Percentiles rank a stretch among this genome's conserved stretches.
phyloP scores from a whole-genome alignment of 2,888 invertebrate genomes.

The Opisthograptis luteolata region DNA sequence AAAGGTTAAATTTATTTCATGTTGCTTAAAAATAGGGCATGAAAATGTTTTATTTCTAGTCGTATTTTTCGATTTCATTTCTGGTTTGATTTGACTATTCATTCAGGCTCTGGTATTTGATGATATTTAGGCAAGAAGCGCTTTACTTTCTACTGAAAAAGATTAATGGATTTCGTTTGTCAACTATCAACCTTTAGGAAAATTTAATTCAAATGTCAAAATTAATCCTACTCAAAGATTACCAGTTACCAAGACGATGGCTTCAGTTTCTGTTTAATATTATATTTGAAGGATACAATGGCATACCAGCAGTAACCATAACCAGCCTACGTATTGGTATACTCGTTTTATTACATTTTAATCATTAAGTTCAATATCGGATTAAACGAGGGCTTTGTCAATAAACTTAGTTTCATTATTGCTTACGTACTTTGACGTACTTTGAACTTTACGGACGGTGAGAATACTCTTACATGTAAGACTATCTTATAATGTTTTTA shows the following conservation, averaged over 20 bases:
- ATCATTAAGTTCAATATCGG: neutral
- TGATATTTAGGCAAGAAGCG: neutral
- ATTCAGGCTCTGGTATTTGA: neutral
- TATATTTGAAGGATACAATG: neutral
- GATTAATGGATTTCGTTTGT: neutral
- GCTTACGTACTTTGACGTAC: neutral
- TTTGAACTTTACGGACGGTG: conserved; percentile 11
- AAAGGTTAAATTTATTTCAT: neutral
- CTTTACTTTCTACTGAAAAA: neutral
- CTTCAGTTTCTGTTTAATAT: conserved; percentile 4
- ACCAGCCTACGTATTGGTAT: neutral
- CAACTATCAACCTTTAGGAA: too few relatives aligned
- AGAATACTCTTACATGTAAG: conserved; percentile 1
- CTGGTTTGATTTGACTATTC: too few relatives aligned
- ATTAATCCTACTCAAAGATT: conserved; percentile 2
- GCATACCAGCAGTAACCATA: neutral
- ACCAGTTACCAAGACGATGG: conserved; percentile 1
- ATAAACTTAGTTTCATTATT: conserved; percentile 2
- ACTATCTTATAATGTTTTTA: neutral
- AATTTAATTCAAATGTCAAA: neutral
- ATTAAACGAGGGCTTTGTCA: neutral
- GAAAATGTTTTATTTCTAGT: too few relatives aligned
- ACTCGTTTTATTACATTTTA: too few relatives aligned
- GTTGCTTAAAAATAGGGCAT: too few relatives aligned
- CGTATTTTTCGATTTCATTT: too few relatives aligned